phyloP scores from a whole-genome alignment of 2,113 vertebrate genomes.

The Esox niger region DNA sequence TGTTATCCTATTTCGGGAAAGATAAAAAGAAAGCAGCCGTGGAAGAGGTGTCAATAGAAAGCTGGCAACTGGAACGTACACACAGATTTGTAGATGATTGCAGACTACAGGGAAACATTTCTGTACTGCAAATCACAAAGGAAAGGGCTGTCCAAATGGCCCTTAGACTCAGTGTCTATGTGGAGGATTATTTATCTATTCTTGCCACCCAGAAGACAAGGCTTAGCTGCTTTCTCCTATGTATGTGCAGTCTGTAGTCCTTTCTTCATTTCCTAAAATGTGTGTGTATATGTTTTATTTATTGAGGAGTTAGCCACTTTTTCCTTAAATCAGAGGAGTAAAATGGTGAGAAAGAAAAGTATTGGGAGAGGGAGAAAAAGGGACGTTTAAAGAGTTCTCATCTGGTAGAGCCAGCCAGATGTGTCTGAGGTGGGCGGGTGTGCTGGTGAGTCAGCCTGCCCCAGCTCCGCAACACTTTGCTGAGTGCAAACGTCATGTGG shows the following conservation, averaged over 20 bases:
- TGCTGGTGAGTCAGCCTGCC: constrained; percentile 57
- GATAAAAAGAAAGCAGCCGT: too few species aligned
- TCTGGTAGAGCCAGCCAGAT: constrained; percentile 2
- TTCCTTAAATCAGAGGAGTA: too few species aligned
- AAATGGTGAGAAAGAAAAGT: background rate
- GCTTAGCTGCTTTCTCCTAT: constrained; percentile 2
- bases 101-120: too few species aligned
- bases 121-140: too few species aligned
- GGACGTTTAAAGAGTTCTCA: background rate
- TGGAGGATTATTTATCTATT: background rate
- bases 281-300: background rate
- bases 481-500: constrained; percentile 67
- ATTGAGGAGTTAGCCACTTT: too few species aligned
- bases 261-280: background rate
- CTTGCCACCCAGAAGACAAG: background rate
- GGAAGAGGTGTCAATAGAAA: too few species aligned
- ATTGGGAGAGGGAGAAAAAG: background rate
- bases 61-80: too few species aligned
- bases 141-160: background rate
- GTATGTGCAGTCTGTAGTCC: too few species aligned
- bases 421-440: constrained; percentile 60
- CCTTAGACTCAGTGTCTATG: constrained; percentile 17
- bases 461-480: constrained; percentile 49
- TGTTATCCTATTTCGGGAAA: too few species aligned
- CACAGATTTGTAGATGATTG: too few species aligned